Conservation (phyloP, 2,797 vertebrate genomes). For the Melanogrammus aeglefinus region DNA sequence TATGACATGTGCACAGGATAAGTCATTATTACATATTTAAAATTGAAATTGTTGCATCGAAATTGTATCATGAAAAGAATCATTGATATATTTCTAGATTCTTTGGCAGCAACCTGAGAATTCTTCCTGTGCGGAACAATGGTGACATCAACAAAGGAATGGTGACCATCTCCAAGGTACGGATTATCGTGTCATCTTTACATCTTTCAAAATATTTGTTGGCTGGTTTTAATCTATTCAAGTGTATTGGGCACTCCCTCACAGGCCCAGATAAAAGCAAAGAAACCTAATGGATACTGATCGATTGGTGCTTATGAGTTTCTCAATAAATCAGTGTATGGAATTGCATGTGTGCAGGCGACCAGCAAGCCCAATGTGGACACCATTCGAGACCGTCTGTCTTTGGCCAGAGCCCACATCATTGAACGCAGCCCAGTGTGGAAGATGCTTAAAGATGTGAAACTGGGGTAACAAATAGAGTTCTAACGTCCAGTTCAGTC, state of each 20-base stretch:
- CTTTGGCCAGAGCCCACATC: constrained; percentile 70
- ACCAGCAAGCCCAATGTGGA: constrained; percentile 82
- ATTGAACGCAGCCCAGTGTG: constrained; percentile 80
- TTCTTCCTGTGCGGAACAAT: constrained; percentile 83
- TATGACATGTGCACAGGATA: neutral
- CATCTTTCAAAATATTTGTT: neutral
- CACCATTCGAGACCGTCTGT: constrained; percentile 74
- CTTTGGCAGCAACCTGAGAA: constrained; percentile 82
- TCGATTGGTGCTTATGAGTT: neutral
- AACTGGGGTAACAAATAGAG: constrained; percentile 27
- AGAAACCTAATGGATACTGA: neutral
- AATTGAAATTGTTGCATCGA: neutral
- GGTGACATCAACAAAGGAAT: constrained; percentile 82
- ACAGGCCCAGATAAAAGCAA: neutral
- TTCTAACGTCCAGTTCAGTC: neutral
- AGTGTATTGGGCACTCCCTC: neutral
- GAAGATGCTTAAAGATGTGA: constrained; percentile 79
- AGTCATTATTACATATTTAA: neutral
- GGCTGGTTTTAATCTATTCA: neutral
- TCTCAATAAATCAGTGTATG: neutral
- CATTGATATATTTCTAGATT: constrained; percentile 70
- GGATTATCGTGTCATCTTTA: neutral
- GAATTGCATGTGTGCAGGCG: constrained; percentile 63
- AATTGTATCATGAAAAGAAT: neutral
- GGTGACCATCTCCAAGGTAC: constrained; percentile 87